phyloP scores from a whole-genome alignment of 2,113 vertebrate species.

The Saccopteryx bilineata region DNA sequence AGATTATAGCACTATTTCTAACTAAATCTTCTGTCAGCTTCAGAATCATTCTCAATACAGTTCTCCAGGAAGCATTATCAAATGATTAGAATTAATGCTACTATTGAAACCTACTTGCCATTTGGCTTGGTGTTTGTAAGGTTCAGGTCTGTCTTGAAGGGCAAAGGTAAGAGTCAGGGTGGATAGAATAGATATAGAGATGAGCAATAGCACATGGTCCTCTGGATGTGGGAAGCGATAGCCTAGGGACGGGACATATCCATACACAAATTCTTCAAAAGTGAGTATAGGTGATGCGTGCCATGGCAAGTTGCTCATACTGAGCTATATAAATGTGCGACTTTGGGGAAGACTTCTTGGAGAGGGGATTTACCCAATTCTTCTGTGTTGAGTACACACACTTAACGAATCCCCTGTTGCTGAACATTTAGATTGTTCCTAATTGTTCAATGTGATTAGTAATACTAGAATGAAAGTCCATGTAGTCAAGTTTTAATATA shows the following conservation, averaged over 20 bases:
- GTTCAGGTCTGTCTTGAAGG: not conserved
- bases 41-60: constrained; percentile 28
- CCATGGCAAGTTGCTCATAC: not conserved
- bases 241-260: not conserved
- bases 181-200: not conserved
- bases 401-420: not conserved
- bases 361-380: not conserved
- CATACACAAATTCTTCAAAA: not conserved
- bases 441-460: not conserved
- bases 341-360: not conserved
- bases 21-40: not conserved
- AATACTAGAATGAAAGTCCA: not conserved
- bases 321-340: not conserved
- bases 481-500: constrained; percentile 41
- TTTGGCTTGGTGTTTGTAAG: not conserved
- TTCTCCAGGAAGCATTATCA: not conserved
- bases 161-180: not conserved
- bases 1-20: not conserved
- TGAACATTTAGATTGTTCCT: not conserved
- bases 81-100: not conserved
- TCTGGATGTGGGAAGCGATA: not conserved
- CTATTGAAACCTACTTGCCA: not conserved
- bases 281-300: too few relatives aligned
- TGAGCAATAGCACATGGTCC: not conserved
- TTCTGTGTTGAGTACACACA: not conserved